Evolutionary conservation across 2,797 vertebrate species (phyloP), one percentile per base, ranked within the genome.

Genomic region (Cryptoprocta ferox): DNA sequence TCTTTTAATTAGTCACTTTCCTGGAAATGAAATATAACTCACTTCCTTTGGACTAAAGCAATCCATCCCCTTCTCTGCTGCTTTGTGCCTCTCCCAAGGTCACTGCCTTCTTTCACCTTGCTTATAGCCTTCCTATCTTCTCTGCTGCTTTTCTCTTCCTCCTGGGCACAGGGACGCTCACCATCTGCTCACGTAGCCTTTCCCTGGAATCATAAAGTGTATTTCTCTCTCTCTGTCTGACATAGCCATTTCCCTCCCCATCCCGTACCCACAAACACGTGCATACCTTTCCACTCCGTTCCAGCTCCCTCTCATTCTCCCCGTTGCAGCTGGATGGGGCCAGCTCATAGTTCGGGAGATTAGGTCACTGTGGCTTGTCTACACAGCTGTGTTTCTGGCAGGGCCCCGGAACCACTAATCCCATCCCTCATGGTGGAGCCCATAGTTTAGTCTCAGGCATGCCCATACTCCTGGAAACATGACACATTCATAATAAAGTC

Each of bases 361-460:
- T 50, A 97, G 65, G 68, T 98, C 96, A 97, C 91, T 5, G 45
- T 11, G 73, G 91, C 88, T 86, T 94, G 91, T 95, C 97, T 84
- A 50, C 7, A 71, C 93, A 98, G 93, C 94, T 87, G 95, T 18
- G 18, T 9, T 45, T 56, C 63, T 97, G 97, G 92, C 82, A 71
- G 73, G 73, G 35, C n/a, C 35, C 37, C 2, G 65, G 91, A 96
- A 89, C 89, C 63, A 11, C 89, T 95, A 87, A 96, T 79, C 73
- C 70, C 65, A 42, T 88, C 68, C 78, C 61, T 93, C 30, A 24
- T 5, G 91, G 56, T 71, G 80, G 82, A 89, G 86, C 88, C 50
- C 19, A 56, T 21, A 35, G 68, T 92, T 93, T 50, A 66, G 53
- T 70, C 89, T 83, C 42, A 93, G 59, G 63, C 71, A 56, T 61